These are phyloP conservation scores for Cyclophora albipunctata DNA, from an alignment of 2,888 invertebrate species.

Conservation along the genomic window DNA sequence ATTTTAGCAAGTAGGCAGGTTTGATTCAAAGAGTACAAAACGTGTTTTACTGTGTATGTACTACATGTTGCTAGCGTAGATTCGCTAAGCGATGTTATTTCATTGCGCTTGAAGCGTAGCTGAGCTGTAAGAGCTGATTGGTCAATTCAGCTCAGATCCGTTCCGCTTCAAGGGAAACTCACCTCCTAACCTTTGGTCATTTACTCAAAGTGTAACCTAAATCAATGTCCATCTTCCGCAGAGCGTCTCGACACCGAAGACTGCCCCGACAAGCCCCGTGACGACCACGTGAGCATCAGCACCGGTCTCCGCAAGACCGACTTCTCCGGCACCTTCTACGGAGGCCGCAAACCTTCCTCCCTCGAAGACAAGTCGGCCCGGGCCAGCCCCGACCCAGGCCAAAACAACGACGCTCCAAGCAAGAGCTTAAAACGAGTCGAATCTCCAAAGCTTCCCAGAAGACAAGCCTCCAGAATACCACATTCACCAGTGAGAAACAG, in stretches of 20 bases:
- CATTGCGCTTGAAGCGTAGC: no score
- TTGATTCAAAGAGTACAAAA: no score
- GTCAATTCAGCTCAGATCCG: no score
- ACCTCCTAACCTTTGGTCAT: no score
- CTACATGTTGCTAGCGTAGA: no score
- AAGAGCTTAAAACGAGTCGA: slow-evolving; percentile 51
- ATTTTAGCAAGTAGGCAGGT: no score
- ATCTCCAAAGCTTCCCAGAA: slow-evolving; percentile 56
- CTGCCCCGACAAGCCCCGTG: slow-evolving; percentile 61
- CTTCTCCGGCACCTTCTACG: slow-evolving; percentile 78
- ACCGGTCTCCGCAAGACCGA: slow-evolving; percentile 83
- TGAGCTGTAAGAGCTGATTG: no score
- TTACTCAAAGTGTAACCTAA: no score
- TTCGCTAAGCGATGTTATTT: no score
- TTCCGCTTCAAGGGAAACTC: no score
- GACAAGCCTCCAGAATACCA: slow-evolving; percentile 64
- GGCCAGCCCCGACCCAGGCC: slow-evolving; percentile 46
- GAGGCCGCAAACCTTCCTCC: slow-evolving; percentile 63
- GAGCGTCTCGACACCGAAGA: slow-evolving; percentile 79
- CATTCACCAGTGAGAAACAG: slow-evolving; percentile 60
- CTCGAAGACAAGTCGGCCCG: slow-evolving; percentile 56
- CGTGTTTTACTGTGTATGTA: no score
- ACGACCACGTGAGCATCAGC: slow-evolving; percentile 79
- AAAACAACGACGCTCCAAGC: slow-evolving; percentile 62
- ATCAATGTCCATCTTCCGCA: slow-evolving; percentile 27